Conservation (phyloP, 2,797 vertebrate genomes). For the Enteromius viviparus region DNA sequence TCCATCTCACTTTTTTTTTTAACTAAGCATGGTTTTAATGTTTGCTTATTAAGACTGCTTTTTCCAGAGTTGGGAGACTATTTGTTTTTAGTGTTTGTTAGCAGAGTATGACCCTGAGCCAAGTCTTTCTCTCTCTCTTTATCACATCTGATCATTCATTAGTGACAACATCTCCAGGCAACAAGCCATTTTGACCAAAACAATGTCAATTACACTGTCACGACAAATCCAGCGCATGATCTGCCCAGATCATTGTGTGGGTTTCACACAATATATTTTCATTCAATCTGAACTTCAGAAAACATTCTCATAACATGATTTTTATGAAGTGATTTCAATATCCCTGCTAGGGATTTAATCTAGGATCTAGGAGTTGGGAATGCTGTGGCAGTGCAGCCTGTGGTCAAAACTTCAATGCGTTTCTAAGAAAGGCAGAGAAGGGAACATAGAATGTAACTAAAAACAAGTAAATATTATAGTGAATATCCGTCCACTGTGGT, state of each 20-base stretch:
- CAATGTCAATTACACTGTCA: conserved; percentile 26
- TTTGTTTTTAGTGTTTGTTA: background rate
- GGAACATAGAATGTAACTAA: conserved; percentile 8
- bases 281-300: background rate
- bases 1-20: background rate
- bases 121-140: conserved; percentile 30
- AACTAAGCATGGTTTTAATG: background rate
- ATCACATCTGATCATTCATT: conserved; percentile 42
- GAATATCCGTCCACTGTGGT: conserved; percentile 49
- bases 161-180: conserved; percentile 37
- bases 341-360: background rate
- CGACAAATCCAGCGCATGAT: background rate
- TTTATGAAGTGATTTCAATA: background rate
- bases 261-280: conserved; percentile 1
- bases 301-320: background rate
- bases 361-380: conserved; percentile 1
- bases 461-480: conserved; percentile 44
- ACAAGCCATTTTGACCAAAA: conserved; percentile 19
- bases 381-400: background rate
- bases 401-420: background rate
- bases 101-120: background rate
- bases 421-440: conserved; percentile 18
- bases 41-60: conserved; percentile 1
- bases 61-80: background rate
- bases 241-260: conserved; percentile 4